Evolutionary conservation across 2,888 invertebrate species (phyloP).

Genomic region (Harpalus rufipes): DNA sequence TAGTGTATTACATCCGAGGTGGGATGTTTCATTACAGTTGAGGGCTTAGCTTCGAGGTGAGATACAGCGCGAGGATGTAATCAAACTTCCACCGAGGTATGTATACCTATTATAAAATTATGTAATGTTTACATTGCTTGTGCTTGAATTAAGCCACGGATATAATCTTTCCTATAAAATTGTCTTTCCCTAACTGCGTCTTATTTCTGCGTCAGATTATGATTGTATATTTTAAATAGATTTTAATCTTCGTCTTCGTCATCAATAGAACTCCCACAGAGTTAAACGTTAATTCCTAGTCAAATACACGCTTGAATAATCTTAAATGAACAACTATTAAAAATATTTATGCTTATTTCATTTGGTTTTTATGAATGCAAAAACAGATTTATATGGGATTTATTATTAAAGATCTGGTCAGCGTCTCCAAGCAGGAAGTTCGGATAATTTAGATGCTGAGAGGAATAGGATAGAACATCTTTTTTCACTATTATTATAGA

Average conservation of each 20-base stretch:
- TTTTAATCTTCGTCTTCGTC: neutral
- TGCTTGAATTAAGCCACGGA: too few relatives aligned
- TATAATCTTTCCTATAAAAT: too few relatives aligned
- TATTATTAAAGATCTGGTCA: slow-evolving; percentile 1
- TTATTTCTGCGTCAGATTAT: neutral
- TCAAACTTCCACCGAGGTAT: too few relatives aligned
- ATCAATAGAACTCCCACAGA: neutral
- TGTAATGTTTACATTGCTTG: too few relatives aligned
- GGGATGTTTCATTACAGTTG: too few relatives aligned
- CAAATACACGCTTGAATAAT: slow-evolving; percentile 2
- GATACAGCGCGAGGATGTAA: too few relatives aligned
- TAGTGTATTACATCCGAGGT: too few relatives aligned
- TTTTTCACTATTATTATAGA: neutral
- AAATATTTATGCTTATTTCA: slow-evolving; percentile 4
- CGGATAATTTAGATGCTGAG: neutral
- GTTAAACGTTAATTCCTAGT: neutral
- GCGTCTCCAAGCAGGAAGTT: neutral
- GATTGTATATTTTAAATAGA: neutral
- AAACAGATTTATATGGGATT: neutral
- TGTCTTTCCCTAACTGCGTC: too few relatives aligned
- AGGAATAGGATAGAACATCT: neutral
- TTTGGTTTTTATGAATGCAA: slow-evolving; percentile 3
- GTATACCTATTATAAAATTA: too few relatives aligned
- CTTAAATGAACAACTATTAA: neutral
- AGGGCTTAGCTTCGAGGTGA: too few relatives aligned